phyloP scores from a whole-genome alignment of 2,888 invertebrate genomes.

The Liopterus haemorrhoidalis region DNA sequence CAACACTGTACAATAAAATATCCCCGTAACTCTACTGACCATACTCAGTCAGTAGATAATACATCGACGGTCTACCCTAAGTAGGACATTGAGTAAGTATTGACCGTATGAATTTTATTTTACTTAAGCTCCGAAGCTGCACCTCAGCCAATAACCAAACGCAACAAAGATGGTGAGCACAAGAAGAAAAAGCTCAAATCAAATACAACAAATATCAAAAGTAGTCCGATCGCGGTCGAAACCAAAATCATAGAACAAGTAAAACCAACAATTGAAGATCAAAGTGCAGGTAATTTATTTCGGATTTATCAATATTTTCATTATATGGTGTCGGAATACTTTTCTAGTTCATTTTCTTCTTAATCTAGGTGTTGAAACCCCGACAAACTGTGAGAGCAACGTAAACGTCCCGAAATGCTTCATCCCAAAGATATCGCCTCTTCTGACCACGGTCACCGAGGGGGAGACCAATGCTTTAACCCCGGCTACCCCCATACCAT shows the following conservation, averaged over 20 bases:
- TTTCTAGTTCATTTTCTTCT: slow-evolving; percentile 12
- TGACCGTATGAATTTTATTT: slow-evolving; percentile 22
- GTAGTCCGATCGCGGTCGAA: too few relatives aligned
- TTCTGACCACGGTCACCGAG: not conserved
- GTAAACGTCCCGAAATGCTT: not conserved
- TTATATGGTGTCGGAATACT: slow-evolving; percentile 1
- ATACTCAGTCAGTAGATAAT: too few relatives aligned
- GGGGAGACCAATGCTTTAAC: not conserved
- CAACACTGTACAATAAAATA: too few relatives aligned
- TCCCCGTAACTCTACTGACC: too few relatives aligned
- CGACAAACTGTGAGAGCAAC: too few relatives aligned
- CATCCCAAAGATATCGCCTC: not conserved
- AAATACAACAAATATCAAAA: too few relatives aligned
- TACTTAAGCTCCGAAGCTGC: slow-evolving; percentile 44
- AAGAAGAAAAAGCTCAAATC: slow-evolving; percentile 56
- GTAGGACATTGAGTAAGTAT: too few relatives aligned
- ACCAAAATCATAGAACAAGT: not conserved
- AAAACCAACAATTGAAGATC: not conserved
- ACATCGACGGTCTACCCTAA: too few relatives aligned
- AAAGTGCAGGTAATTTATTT: slow-evolving; percentile 12
- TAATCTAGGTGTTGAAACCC: not conserved
- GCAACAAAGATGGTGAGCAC: slow-evolving; percentile 54
- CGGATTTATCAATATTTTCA: slow-evolving; percentile 12
- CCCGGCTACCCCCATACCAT: not conserved
- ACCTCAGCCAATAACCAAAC: slow-evolving; percentile 49